Evolutionary conservation across 2,113 vertebrate species (phyloP).

Genomic region (Dolichallabes microphthalmus): DNA sequence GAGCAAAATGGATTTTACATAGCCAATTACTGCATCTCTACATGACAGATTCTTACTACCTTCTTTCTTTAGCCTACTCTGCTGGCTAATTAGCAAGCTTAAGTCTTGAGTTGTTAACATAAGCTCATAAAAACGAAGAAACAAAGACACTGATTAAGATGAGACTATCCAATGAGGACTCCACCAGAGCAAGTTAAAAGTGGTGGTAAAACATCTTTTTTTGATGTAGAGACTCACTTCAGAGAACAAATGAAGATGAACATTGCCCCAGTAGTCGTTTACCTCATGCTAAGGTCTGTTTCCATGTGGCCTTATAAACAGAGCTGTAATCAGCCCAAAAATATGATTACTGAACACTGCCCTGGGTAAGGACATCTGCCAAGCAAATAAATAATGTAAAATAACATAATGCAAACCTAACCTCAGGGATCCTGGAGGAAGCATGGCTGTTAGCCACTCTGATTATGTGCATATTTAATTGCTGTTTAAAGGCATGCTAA

Average conservation of each 20-base stretch:
- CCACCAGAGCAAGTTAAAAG: neutral
- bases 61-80: neutral
- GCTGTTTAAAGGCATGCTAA: slow-evolving; percentile 48
- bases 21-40: neutral
- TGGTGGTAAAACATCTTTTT: slow-evolving; percentile 4
- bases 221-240: slow-evolving; percentile 11
- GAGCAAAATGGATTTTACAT: slow-evolving; percentile 1
- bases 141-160: neutral
- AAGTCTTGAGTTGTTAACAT: slow-evolving; percentile 6
- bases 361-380: slow-evolving; percentile 53
- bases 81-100: slow-evolving; percentile 5
- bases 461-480: slow-evolving; percentile 56
- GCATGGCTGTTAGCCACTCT: slow-evolving; percentile 45
- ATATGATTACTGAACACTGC: slow-evolving; percentile 47
- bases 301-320: slow-evolving; percentile 32
- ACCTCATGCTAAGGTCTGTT: slow-evolving; percentile 7
- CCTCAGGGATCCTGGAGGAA: slow-evolving; percentile 41
- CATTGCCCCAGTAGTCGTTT: slow-evolving; percentile 9
- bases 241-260: slow-evolving; percentile 14
- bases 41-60: neutral
- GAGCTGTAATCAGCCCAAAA: slow-evolving; percentile 31
- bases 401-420: slow-evolving; percentile 51
- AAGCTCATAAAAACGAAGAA: slow-evolving; percentile 3
- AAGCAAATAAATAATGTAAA: slow-evolving; percentile 50
- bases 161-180: slow-evolving; percentile 4